A percentile compares a stretch with the other conserved stretches of the same genome.
These are phyloP conservation scores for Scomber colias DNA, from an alignment of 2,113 vertebrate species.

Conservation along the genomic window DNA sequence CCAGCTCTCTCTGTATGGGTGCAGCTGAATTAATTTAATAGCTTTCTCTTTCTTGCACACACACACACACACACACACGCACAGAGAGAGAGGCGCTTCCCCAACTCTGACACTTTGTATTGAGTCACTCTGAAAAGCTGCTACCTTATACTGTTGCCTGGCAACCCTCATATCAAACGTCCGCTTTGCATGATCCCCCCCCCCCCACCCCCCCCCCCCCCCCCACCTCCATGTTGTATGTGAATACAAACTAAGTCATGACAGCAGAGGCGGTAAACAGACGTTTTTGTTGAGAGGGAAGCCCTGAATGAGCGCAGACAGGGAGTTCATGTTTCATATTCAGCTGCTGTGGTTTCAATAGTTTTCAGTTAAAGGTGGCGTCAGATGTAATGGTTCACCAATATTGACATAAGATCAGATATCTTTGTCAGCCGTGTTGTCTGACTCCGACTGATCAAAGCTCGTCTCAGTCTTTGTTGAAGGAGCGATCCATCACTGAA, in stretches of 20 bases:
- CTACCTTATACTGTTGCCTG: slow-evolving; percentile 78
- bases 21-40: slow-evolving; percentile 67
- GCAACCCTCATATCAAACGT: slow-evolving; percentile 81
- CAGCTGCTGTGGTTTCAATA: slow-evolving; percentile 27
- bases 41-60: slow-evolving; percentile 21
- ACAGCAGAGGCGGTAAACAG: slow-evolving; percentile 42
- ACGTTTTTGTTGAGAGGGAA: slow-evolving; percentile 29
- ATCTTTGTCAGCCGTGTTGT: neutral
- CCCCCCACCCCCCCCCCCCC: neutral
- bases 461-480: slow-evolving; percentile 8
- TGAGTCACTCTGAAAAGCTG: slow-evolving; percentile 74
- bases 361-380: slow-evolving; percentile 26
- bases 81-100: slow-evolving; percentile 16
- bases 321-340: slow-evolving; percentile 18
- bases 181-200: slow-evolving; percentile 60
- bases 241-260: slow-evolving; percentile 62
- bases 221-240: slow-evolving; percentile 29
- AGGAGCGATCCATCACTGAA: neutral
- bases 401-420: slow-evolving; percentile 14
- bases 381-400: neutral
- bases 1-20: slow-evolving; percentile 20
- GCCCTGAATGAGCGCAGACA: slow-evolving; percentile 22
- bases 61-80: slow-evolving; percentile 23
- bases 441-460: slow-evolving; percentile 16
- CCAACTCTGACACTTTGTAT: slow-evolving; percentile 67